These are phyloP conservation scores for Pipistrellus nathusii DNA, from an alignment of 2,797 vertebrate genomes.

Conservation along the genomic window DNA sequence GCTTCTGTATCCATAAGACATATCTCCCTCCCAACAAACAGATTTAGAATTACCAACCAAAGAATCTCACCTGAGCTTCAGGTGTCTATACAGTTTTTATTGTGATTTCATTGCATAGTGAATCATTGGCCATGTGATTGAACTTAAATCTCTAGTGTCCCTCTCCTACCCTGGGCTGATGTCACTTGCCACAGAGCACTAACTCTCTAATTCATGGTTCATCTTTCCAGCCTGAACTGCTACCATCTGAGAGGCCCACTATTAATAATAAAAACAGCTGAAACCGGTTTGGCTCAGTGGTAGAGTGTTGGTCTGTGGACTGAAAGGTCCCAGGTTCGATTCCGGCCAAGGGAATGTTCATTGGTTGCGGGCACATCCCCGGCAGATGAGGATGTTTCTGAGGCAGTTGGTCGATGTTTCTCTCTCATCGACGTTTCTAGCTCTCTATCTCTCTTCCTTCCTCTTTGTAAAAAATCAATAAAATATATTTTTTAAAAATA, in stretches of 20 bases:
- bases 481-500: too few species aligned
- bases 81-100: not conserved
- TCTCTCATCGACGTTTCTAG: too few species aligned
- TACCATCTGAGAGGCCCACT: not conserved
- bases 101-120: slow-evolving; percentile 15
- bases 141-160: not conserved
- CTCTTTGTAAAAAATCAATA: too few species aligned
- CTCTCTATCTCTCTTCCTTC: too few species aligned
- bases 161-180: not conserved
- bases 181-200: not conserved
- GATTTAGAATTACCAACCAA: not conserved
- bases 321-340: too few species aligned
- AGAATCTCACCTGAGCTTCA: not conserved
- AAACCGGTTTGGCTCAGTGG: too few species aligned
- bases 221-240: not conserved
- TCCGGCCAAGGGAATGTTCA: too few species aligned
- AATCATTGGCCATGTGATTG: not conserved
- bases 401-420: too few species aligned
- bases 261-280: not conserved
- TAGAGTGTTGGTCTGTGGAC: too few species aligned
- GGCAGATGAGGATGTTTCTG: too few species aligned
- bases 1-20: not conserved
- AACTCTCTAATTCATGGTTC: not conserved
- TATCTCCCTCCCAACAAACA: not conserved
- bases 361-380: too few species aligned